phyloP scores from a whole-genome alignment of 2,113 vertebrate genomes.

The Colinus virginianus region DNA sequence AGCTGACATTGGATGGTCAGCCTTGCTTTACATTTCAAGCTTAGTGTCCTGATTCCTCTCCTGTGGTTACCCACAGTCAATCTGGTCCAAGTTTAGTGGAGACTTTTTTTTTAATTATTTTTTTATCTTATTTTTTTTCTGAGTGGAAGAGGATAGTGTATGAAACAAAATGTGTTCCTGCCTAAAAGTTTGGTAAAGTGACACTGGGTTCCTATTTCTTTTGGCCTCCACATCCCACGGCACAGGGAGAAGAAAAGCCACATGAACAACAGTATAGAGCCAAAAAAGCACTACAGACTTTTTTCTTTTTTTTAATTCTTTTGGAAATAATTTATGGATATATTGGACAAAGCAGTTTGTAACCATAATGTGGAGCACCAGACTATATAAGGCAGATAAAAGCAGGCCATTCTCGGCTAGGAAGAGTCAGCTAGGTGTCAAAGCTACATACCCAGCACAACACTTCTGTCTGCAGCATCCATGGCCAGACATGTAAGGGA shows the following conservation, averaged over 20 bases:
- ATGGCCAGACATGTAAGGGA: background rate
- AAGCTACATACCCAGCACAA: background rate
- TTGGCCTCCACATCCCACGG: background rate
- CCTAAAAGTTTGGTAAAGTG: background rate
- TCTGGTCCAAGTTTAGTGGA: background rate
- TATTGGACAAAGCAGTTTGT: background rate
- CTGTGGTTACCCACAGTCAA: background rate
- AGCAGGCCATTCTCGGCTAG: background rate
- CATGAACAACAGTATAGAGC: background rate
- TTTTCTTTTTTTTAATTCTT: background rate
- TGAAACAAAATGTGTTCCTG: background rate
- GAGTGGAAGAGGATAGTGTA: accelerated
- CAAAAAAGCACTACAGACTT: background rate
- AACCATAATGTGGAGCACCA: background rate
- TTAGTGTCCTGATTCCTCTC: background rate
- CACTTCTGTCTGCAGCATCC: background rate
- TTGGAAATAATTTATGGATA: background rate
- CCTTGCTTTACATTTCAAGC: background rate
- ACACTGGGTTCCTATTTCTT: background rate
- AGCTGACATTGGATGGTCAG: background rate
- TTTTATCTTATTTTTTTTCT: too few species aligned
- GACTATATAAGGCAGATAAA: background rate
- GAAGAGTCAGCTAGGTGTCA: background rate
- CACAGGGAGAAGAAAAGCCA: slow-evolving; percentile 1
- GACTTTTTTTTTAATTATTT: background rate